phyloP scores from a whole-genome alignment of 92 coral and sea anemone genomes.

The Chrysogorgia sp. region DNA sequence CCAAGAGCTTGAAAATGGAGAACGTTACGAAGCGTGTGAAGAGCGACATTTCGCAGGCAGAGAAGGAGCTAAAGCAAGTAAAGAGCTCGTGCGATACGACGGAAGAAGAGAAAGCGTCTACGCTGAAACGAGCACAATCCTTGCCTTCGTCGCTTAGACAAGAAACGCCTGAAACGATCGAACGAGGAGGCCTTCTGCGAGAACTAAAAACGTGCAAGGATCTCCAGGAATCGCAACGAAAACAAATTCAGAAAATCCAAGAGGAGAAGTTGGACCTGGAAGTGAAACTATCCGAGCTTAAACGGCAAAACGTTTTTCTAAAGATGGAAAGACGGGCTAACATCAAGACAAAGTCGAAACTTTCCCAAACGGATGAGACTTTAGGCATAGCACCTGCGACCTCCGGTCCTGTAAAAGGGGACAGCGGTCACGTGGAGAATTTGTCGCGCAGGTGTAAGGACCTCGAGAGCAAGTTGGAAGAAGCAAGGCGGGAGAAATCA shows the following conservation, averaged over 20 bases:
- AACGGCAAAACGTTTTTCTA: constrained; percentile 74
- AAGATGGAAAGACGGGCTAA: constrained; percentile 57
- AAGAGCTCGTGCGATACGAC: not conserved
- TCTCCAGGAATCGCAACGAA: constrained; percentile 82
- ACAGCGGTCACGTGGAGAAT: not conserved
- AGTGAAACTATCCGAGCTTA: constrained; percentile 74
- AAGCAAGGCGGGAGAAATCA: constrained; percentile 79
- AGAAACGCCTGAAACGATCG: constrained; percentile 47
- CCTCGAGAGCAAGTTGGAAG: constrained; percentile 66
- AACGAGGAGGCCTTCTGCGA: constrained; percentile 67
- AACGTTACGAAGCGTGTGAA: constrained; percentile 67
- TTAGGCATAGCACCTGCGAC: constrained; percentile 18
- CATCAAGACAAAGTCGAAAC: constrained; percentile 47
- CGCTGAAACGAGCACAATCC: constrained; percentile 19
- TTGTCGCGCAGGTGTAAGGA: constrained; percentile 56
- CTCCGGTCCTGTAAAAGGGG: not conserved
- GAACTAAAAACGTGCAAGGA: constrained; percentile 92
- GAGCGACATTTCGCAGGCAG: constrained; percentile 48
- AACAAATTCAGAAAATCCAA: constrained; percentile 82
- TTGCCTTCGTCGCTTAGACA: constrained; percentile 28
- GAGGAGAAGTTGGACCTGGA: constrained; percentile 90
- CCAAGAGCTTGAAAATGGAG: constrained; percentile 67
- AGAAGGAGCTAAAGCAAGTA: constrained; percentile 25
- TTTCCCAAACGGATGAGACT: constrained; percentile 22
- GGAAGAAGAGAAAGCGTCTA: constrained; percentile 8